Percentiles rank a stretch among this genome's conserved stretches.
These are phyloP conservation scores for Diglossa brunneiventris DNA, from an alignment of 2,113 vertebrate species.

Conservation along the genomic window DNA sequence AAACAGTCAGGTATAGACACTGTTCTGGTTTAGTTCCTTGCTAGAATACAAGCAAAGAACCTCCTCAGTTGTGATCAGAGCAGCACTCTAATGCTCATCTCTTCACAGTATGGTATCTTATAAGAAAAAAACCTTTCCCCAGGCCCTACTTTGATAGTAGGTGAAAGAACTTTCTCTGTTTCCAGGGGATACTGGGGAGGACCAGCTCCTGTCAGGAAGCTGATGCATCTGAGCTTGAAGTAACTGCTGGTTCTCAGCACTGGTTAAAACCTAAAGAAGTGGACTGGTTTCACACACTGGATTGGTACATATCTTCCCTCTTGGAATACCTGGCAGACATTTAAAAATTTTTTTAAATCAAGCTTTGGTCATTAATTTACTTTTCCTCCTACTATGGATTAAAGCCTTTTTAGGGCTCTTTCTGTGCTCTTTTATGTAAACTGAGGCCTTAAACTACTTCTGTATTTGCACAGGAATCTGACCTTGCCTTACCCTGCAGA, in stretches of 20 bases:
- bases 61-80: background rate
- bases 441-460: background rate
- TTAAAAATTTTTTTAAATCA: background rate
- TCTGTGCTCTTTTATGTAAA: background rate
- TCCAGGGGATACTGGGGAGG: constrained; percentile 94
- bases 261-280: background rate
- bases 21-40: background rate
- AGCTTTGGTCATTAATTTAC: background rate
- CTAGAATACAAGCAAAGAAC: background rate
- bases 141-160: rapidly evolving
- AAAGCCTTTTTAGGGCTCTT: background rate
- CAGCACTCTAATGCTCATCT: background rate
- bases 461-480: background rate
- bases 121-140: rapidly evolving
- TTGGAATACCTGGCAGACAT: background rate
- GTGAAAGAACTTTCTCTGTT: background rate
- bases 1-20: background rate
- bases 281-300: background rate
- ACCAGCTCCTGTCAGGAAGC: constrained; percentile 86
- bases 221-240: constrained; percentile 91
- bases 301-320: rapidly evolving
- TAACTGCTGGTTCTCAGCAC: background rate
- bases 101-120: background rate
- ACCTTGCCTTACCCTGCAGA: background rate
- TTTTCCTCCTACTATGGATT: background rate